A percentile compares a stretch with the other conserved stretches of the same genome.
Evolutionary conservation across 2,888 invertebrate species (phyloP).

Genomic region (Calameuta pallipes): DNA sequence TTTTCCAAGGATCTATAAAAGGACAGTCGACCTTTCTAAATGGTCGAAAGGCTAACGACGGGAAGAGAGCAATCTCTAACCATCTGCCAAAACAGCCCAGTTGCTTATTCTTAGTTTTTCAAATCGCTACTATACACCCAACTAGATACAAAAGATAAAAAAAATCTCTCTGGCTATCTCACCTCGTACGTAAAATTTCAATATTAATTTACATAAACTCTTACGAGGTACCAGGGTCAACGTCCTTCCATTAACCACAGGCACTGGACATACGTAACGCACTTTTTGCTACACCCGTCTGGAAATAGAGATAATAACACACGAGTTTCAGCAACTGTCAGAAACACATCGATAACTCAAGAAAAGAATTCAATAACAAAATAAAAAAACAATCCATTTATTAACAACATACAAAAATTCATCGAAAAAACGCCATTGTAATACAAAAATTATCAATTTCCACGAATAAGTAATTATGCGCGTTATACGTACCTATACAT

Average conservation of each 20-base stretch:
- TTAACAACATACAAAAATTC: background rate
- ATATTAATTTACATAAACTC: background rate
- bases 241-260: background rate
- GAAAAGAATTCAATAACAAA: background rate
- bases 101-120: background rate
- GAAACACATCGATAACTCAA: background rate
- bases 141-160: background rate
- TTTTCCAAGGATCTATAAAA: background rate
- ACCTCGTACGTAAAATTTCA: background rate
- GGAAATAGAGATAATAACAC: background rate
- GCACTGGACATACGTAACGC: background rate
- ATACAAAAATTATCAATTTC: background rate
- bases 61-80: conserved; percentile 52
- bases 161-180: background rate
- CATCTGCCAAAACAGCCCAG: conserved; percentile 36
- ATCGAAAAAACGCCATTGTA: background rate
- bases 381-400: background rate
- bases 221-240: background rate
- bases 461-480: background rate
- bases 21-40: conserved; percentile 5
- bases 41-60: conserved; percentile 37
- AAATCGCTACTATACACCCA: background rate
- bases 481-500: background rate
- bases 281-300: background rate
- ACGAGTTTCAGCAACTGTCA: background rate